Evolutionary conservation across 2,113 vertebrate genomes (phyloP), one percentile per base, ranked within the genome.

Genomic region (Vimba vimba): DNA sequence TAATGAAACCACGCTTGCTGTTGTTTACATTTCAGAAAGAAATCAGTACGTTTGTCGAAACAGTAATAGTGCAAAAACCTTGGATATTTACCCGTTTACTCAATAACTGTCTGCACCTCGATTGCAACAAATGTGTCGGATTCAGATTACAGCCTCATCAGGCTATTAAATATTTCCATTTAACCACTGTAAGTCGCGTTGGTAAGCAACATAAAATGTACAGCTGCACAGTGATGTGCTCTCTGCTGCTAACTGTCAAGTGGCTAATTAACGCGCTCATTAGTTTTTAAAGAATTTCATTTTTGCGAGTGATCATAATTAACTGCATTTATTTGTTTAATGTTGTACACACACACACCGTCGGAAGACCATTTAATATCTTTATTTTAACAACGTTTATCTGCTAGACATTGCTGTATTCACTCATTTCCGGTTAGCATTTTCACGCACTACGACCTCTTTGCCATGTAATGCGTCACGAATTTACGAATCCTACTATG

Each of bases 11-110:
- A 30, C 12, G 13, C n/a, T 76, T 52, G n/a, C 47, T 19, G 60
- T 64, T 64, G 60, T 64, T 64, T 64, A 64, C 23, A 64, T 64
- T 27, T 27, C 11, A 64, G 10, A 25, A 25, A 12, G 60, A 62
- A 27, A 52, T 10, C 25, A 7, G 15, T 21, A 23, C 21, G 39
- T 73, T 76, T 30, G 6, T 19, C 47, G 11, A 27, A 19, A 13
- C 47, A 23, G 7, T 8, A 57, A 52, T 25, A 39, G 13, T 15
- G 73, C 73, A 75, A 75, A 52, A 47, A 52, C 0, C 25, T 76
- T 30, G 3, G 74, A 52, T 76, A 76, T 27, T 76, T 76, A 76
- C 74, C 74, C n/a, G 74, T 30, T 76, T 19, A 52, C 7, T 76
- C 25, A 21, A 27, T 52, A 25, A 25, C 45, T 27, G 25, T 76